Percentiles rank a stretch among this genome's conserved stretches.
Conservation (phyloP, 2,797 vertebrate genomes). For the Rhinogobio ventralis region DNA sequence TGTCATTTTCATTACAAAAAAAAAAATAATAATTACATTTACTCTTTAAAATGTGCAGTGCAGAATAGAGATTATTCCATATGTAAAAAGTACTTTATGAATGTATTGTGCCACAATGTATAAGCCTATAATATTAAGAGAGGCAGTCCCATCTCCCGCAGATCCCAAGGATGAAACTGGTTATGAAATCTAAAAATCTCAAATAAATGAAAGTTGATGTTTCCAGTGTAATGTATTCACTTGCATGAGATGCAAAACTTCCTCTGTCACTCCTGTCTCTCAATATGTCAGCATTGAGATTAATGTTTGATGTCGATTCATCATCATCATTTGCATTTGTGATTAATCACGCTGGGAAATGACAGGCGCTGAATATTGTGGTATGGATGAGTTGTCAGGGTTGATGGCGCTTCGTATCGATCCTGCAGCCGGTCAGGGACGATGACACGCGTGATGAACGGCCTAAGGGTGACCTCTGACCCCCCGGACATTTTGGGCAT, state of each 20-base stretch:
- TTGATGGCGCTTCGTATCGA: constrained; percentile 50
- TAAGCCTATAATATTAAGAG: too few species aligned
- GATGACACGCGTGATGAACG: constrained; percentile 46
- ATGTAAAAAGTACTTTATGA: too few species aligned
- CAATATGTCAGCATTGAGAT: constrained; percentile 64
- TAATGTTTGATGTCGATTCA: constrained; percentile 66
- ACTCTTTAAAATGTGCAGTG: too few species aligned
- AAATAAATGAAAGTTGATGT: not conserved
- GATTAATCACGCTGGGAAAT: constrained; percentile 68
- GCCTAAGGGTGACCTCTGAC: constrained; percentile 27
- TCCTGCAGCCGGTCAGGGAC: not conserved
- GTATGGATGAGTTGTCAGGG: constrained; percentile 46
- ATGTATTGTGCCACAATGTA: too few species aligned
- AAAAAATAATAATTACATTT: too few species aligned
- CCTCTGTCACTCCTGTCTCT: constrained; percentile 18
- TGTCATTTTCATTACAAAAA: too few species aligned
- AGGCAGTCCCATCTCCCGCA: too few species aligned
- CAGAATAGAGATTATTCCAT: too few species aligned
- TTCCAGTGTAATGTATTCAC: too few species aligned
- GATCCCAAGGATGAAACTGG: not conserved
- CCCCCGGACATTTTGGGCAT: constrained; percentile 37
- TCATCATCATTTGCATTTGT: constrained; percentile 66
- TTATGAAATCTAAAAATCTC: not conserved
- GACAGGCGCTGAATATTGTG: constrained; percentile 56
- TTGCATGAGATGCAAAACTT: not conserved